These are phyloP conservation scores for Odontamblyopus rebecca DNA, from an alignment of 2,797 vertebrate genomes.

Conservation along the genomic window DNA sequence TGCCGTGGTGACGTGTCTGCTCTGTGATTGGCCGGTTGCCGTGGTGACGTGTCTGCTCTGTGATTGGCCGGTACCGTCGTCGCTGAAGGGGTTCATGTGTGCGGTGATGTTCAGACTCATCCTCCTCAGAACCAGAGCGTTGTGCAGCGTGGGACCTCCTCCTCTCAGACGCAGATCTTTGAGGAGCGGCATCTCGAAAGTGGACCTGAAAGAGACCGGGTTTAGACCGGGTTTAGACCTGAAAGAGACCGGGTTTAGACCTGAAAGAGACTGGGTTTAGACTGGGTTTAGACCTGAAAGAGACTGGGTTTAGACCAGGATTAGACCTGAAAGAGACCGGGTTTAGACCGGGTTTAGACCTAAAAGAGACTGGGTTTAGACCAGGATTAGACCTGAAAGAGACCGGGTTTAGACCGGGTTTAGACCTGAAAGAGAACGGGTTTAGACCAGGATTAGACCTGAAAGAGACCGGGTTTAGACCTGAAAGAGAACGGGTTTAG, in stretches of 20 bases:
- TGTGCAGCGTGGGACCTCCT: slow-evolving; percentile 64
- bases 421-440: too few species aligned
- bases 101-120: slow-evolving; percentile 78
- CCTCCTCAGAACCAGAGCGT: slow-evolving; percentile 74
- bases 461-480: not conserved
- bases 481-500: not conserved
- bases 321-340: too few species aligned
- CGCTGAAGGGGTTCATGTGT: slow-evolving; percentile 68
- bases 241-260: not conserved
- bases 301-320: too few species aligned
- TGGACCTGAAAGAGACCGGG: not conserved
- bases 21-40: not conserved
- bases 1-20: too few species aligned
- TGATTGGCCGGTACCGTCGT: slow-evolving; percentile 45
- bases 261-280: too few species aligned
- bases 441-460: not conserved
- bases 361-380: too few species aligned
- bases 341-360: too few species aligned
- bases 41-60: not conserved
- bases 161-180: slow-evolving; percentile 79
- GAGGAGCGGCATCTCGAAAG: slow-evolving; percentile 76
- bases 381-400: too few species aligned
- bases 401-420: too few species aligned
- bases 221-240: not conserved
- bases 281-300: too few species aligned